A percentile compares a stretch with the other conserved stretches of the same genome.
Conservation (phyloP, 2,113 vertebrate species). For the Ctenomys sociabilis region DNA sequence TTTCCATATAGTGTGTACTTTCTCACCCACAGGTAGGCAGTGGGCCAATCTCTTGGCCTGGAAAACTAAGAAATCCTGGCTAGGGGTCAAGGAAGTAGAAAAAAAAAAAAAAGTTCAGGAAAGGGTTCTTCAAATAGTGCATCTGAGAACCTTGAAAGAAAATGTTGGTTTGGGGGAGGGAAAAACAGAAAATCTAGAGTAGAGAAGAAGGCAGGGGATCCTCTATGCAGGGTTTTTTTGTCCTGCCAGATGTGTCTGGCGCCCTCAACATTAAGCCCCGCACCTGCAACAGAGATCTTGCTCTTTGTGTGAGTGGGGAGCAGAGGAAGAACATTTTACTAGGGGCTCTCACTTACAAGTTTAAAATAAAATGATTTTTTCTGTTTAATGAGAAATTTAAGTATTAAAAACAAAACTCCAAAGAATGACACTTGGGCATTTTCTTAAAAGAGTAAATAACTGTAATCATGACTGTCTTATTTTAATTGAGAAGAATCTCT, state of each 20-base stretch:
- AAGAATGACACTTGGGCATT: conserved; percentile 18
- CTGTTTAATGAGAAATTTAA: conserved; percentile 10
- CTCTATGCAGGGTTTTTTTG: background rate
- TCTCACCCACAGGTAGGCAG: background rate
- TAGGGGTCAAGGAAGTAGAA: background rate
- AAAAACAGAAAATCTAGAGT: background rate
- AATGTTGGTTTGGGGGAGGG: background rate
- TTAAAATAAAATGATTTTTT: conserved; percentile 33
- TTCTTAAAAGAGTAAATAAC: conserved; percentile 9
- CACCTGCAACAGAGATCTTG: background rate
- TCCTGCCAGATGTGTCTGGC: background rate
- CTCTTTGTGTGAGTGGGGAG: background rate
- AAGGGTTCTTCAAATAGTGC: background rate
- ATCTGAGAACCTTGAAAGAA: background rate
- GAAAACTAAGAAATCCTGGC: background rate
- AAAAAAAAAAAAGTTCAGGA: background rate
- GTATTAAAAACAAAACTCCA: background rate
- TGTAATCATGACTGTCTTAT: background rate
- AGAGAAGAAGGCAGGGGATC: background rate
- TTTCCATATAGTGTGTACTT: background rate
- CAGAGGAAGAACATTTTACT: background rate
- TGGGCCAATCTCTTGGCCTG: background rate
- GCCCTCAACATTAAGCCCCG: background rate
- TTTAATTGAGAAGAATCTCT: conserved; percentile 47
- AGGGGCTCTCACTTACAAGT: background rate